Percentiles rank a stretch among this genome's conserved stretches.
Evolutionary conservation across 2,888 invertebrate genomes (phyloP).

Genomic region (Heliconius ethilla): DNA sequence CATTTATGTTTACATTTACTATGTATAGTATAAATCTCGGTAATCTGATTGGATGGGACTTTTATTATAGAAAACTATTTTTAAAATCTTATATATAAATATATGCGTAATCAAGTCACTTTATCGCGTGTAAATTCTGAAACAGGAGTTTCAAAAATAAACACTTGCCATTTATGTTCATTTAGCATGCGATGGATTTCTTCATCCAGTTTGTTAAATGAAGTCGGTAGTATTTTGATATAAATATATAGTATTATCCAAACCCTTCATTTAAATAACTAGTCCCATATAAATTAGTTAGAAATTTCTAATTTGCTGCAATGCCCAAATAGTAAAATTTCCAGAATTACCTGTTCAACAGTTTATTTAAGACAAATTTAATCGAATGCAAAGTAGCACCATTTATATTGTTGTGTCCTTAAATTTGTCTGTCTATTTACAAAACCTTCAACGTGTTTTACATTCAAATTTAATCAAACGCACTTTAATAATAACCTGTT

Average conservation of each 20-base stretch:
- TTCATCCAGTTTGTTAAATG: constrained; percentile 18
- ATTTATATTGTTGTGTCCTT: constrained; percentile 15
- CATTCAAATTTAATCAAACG: constrained; percentile 12
- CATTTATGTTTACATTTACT: constrained; percentile 66
- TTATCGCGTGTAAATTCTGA: constrained; percentile 29
- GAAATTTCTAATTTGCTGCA: background rate
- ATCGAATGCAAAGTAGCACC: constrained; percentile 10
- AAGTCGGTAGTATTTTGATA: background rate
- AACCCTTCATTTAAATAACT: background rate
- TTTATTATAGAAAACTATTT: constrained; percentile 1
- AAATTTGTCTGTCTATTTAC: constrained; percentile 27
- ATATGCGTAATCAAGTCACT: constrained; percentile 22
- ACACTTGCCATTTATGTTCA: constrained; percentile 28
- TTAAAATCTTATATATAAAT: constrained; percentile 5
- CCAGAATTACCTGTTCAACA: constrained; percentile 8
- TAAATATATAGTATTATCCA: background rate
- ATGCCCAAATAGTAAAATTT: constrained; percentile 20
- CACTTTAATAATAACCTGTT: constrained; percentile 22
- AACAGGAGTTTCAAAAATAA: constrained; percentile 32
- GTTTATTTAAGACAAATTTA: constrained; percentile 8
- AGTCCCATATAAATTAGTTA: background rate
- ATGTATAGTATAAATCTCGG: constrained; percentile 56
- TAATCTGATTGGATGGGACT: constrained; percentile 41
- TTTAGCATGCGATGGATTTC: constrained; percentile 31
- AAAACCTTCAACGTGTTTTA: constrained; percentile 22